Conservation (phyloP, 2,888 invertebrate species). For the Drosophila antonietae region DNA sequence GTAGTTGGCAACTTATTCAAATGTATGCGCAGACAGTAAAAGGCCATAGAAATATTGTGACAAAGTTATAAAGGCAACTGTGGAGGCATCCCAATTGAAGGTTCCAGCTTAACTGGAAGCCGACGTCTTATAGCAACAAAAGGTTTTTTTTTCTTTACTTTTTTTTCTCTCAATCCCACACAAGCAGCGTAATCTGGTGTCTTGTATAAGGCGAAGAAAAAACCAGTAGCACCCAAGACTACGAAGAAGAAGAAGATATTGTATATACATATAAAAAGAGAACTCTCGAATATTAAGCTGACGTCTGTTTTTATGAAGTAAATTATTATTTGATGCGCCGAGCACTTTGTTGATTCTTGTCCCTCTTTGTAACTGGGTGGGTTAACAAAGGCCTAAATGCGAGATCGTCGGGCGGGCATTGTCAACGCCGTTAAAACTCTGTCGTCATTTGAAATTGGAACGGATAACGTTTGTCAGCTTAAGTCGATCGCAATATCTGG, state of each 20-base stretch:
- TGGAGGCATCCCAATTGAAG: slow-evolving; percentile 36
- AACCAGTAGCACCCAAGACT: slow-evolving; percentile 63
- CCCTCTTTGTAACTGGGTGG: slow-evolving; percentile 49
- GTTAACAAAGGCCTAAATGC: slow-evolving; percentile 49
- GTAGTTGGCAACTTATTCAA: slow-evolving; percentile 38
- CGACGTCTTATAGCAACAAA: slow-evolving; percentile 50
- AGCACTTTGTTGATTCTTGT: slow-evolving; percentile 64
- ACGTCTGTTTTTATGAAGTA: slow-evolving; percentile 75
- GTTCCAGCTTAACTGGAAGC: slow-evolving; percentile 43
- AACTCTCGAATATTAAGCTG: slow-evolving; percentile 67
- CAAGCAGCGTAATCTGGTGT: slow-evolving; percentile 69
- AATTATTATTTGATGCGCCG: slow-evolving; percentile 74
- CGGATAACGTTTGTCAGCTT: slow-evolving; percentile 75
- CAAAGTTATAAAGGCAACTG: slow-evolving; percentile 48
- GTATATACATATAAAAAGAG: slow-evolving; percentile 27
- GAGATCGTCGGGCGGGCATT: slow-evolving; percentile 59
- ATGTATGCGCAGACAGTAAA: slow-evolving; percentile 16
- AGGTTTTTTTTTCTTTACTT: slow-evolving; percentile 24
- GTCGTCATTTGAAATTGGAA: slow-evolving; percentile 81
- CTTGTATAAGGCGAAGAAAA: slow-evolving; percentile 50
- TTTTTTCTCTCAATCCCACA: slow-evolving; percentile 44
- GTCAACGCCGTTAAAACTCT: slow-evolving; percentile 74
- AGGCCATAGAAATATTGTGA: slow-evolving; percentile 56
- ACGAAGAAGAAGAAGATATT: slow-evolving; percentile 10
- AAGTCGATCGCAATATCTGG: slow-evolving; percentile 56